Evolutionary conservation across 2,888 invertebrate species (phyloP).

Genomic region (Pheosia tremula): DNA sequence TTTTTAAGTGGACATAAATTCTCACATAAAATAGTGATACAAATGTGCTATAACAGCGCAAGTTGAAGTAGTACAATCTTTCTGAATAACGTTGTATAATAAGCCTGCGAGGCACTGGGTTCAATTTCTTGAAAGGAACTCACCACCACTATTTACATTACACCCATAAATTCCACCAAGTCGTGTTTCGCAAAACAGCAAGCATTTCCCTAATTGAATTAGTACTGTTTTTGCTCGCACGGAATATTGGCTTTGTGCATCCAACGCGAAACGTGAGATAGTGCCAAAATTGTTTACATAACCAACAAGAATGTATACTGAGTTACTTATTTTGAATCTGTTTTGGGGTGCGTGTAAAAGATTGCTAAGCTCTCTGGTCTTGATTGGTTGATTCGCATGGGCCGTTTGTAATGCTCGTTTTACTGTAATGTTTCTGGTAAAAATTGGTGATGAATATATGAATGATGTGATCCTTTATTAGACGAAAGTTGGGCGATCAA

Average conservation of each 20-base stretch:
- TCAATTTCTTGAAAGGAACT: conserved; percentile 68
- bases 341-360: conserved; percentile 49
- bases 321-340: conserved; percentile 55
- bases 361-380: conserved; percentile 18
- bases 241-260: conserved; percentile 78
- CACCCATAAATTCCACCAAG: conserved; percentile 65
- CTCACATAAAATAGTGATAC: no score
- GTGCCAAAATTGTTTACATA: conserved; percentile 61
- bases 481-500: background rate
- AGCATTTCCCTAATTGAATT: conserved; percentile 80
- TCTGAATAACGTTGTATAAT: no score
- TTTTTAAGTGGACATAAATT: no score
- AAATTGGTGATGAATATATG: no score
- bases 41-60: no score
- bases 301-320: conserved; percentile 52
- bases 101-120: conserved; percentile 23
- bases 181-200: conserved; percentile 64
- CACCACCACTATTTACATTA: conserved; percentile 63
- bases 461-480: background rate
- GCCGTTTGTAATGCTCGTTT: background rate
- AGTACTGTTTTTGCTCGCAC: conserved; percentile 75
- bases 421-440: background rate
- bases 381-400: background rate
- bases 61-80: no score
- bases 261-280: conserved; percentile 73